Percentiles rank a stretch among this genome's conserved stretches.
Evolutionary conservation across 2,113 vertebrate genomes (phyloP).

Genomic region (Pyxicephalus adspersus): DNA sequence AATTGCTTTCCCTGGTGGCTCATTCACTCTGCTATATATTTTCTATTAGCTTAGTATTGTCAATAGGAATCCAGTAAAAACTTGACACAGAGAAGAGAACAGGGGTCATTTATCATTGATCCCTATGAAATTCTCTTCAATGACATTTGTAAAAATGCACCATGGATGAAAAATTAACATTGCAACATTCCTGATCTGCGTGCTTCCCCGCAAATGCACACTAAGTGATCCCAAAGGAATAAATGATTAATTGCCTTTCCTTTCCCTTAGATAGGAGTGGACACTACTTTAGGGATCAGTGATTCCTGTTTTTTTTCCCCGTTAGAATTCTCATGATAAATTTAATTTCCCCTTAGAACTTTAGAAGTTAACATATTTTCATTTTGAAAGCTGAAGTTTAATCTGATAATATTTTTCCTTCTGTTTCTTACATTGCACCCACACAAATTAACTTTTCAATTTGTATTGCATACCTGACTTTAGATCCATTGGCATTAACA

Average conservation of each 20-base stretch:
- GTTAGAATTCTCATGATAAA: neutral
- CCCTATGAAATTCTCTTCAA: conserved; percentile 12
- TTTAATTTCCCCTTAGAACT: neutral
- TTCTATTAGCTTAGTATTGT: conserved; percentile 9
- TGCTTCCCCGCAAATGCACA: neutral
- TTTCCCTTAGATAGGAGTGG: neutral
- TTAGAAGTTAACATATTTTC: neutral
- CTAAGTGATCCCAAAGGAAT: neutral
- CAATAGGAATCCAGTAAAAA: neutral
- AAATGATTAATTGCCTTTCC: conserved; percentile 1
- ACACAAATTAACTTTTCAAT: too few relatives aligned
- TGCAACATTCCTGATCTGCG: conserved; percentile 8
- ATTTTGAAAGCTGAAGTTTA: too few relatives aligned
- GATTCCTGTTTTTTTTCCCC: neutral
- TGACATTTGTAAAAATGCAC: conserved; percentile 18
- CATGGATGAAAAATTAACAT: neutral
- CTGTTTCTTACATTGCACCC: too few relatives aligned
- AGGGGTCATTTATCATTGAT: conserved; percentile 34
- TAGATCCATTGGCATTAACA: too few relatives aligned
- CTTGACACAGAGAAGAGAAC: conserved; percentile 16
- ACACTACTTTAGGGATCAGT: conserved; percentile 5
- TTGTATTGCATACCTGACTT: too few relatives aligned
- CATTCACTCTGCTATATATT: conserved; percentile 8
- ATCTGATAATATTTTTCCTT: too few relatives aligned
- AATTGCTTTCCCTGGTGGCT: conserved; percentile 15